These are phyloP conservation scores for Lerista edwardsae DNA, from an alignment of 2,797 vertebrate genomes.

Conservation along the genomic window DNA sequence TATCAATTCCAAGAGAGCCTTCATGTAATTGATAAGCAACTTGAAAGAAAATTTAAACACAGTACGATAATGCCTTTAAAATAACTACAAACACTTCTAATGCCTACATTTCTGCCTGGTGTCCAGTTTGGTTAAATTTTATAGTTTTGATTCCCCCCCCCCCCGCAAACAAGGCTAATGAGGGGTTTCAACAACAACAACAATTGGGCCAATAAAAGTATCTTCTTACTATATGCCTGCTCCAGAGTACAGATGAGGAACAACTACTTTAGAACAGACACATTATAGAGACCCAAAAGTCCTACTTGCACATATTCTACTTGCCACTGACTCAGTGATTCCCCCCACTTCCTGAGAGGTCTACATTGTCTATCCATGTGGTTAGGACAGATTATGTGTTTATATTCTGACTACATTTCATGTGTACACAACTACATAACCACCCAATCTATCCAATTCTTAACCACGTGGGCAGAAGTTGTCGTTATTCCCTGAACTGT, in stretches of 20 bases:
- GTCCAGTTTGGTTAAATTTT: neutral
- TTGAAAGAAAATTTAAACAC: constrained; percentile 15
- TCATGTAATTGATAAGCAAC: constrained; percentile 57
- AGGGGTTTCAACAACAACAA: neutral
- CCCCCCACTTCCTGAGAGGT: neutral
- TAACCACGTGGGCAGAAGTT: neutral
- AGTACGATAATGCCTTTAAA: constrained; percentile 17
- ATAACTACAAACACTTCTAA: constrained; percentile 20
- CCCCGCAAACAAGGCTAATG: neutral
- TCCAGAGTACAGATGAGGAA: neutral
- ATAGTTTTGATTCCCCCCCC: too few relatives aligned
- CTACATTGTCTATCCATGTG: neutral
- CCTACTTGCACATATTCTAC: neutral
- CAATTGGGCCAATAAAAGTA: neutral
- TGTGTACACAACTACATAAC: neutral
- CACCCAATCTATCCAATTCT: neutral
- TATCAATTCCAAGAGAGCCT: constrained; percentile 29
- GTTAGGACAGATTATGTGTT: neutral
- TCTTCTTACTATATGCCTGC: neutral
- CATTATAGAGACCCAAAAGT: too few relatives aligned
- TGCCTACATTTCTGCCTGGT: neutral
- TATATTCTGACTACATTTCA: neutral
- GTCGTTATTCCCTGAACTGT: neutral
- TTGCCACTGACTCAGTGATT: neutral
- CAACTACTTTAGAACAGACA: neutral